Evolutionary conservation across 2,797 vertebrate species (phyloP).

Genomic region (Erethizon dorsatum): DNA sequence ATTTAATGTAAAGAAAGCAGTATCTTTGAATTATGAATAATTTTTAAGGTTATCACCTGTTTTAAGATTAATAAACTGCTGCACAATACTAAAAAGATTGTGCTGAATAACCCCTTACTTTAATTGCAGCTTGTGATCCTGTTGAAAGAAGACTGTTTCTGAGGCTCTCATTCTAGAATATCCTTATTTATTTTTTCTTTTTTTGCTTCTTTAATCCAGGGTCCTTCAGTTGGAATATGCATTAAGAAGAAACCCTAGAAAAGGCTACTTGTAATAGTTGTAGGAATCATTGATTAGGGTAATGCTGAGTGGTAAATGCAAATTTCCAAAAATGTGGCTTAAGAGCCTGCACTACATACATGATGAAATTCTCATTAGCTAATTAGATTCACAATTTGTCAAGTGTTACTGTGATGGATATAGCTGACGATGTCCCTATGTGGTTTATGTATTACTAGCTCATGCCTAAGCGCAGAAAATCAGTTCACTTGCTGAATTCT

Average conservation of each 20-base stretch:
- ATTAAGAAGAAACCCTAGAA: neutral
- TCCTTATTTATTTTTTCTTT: neutral
- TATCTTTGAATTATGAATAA: neutral
- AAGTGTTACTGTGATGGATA: neutral
- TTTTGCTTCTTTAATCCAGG: neutral
- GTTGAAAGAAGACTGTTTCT: neutral
- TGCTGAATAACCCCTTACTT: neutral
- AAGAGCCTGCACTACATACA: neutral
- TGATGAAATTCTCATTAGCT: neutral
- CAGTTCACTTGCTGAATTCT: neutral
- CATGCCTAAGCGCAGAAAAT: neutral
- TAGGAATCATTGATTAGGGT: neutral
- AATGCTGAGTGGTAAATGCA: neutral
- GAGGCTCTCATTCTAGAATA: neutral
- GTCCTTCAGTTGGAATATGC: neutral
- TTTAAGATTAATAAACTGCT: neutral
- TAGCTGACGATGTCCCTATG: rapidly evolving
- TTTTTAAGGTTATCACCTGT: neutral
- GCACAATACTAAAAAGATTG: neutral
- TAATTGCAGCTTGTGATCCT: neutral
- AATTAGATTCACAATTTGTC: neutral
- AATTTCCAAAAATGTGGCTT: neutral
- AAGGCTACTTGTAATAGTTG: neutral
- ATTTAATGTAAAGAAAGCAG: neutral
- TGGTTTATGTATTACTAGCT: neutral